Base-by-base conservation (phyloP, 2,113 vertebrate species). In the Corvus cornix region DNA sequence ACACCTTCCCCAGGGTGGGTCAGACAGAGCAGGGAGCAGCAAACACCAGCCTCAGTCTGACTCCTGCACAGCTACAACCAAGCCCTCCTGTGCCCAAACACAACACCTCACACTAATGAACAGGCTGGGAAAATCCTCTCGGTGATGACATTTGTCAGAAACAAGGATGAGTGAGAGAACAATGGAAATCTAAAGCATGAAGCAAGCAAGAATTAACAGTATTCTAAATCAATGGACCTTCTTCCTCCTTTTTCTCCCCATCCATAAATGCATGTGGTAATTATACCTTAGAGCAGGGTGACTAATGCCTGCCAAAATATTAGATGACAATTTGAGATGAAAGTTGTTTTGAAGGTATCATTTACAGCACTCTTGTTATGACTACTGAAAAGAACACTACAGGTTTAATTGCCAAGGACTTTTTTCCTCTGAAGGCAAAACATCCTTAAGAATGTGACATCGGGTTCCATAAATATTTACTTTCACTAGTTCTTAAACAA, bases 241-340 rank as follows among this genome's bases (percentile, higher is more conserved):
- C 91, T 63, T 77, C 77, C 72, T 70, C 9, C 51, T 17, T 53
- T 20, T 49, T 24, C 18, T 21, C 44, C 21, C 56, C 52, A 76
- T 48, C 90, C 52, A 49, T 67, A 92, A 88, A 80, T 35, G 43
- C 66, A 92, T 2, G 3, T 81, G 75, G 52, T 85, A 94, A 96
- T 95, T 90, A 90, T 1, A 88, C 39, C 92, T 74, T 66, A 16
- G 33, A 90, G 81, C n/a, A 69, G 56, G 63, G 85, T 96, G 84
- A 95, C 75, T 83, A 90, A 90, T 26, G 68, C 72, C 67, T 88
- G 87, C 67, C 95, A 95, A 96, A 93, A 93, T 59, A 88, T 62
- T 69, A 66, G 48, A 55, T 59, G 90, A 67, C 78, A 81, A 63
- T 80, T 86, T 56, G 59, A 86, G 79, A 93, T 90, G 51, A 84